phyloP scores from a whole-genome alignment of 2,888 invertebrate species.

The Cephus nigrinus region DNA sequence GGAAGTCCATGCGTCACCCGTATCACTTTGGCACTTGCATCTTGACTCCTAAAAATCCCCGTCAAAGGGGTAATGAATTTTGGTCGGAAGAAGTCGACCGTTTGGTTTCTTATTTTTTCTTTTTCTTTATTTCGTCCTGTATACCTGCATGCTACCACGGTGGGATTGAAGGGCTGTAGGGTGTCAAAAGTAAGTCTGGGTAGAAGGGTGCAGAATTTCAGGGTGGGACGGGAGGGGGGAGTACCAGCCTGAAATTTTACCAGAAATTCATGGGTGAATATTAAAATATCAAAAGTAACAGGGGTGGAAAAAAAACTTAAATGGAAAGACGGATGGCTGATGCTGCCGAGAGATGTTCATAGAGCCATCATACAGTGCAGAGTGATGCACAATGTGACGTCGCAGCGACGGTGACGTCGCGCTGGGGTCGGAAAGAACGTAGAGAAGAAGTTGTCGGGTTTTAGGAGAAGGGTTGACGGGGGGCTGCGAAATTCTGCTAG shows the following conservation, averaged over 20 bases:
- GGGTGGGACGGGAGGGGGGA: neutral
- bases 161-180: neutral
- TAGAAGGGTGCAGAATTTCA: constrained; percentile 1
- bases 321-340: constrained; percentile 32
- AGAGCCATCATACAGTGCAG: neutral
- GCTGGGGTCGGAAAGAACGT: neutral
- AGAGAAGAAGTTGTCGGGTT: neutral
- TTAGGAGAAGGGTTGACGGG: neutral
- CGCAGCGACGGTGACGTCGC: constrained; percentile 10
- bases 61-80: neutral
- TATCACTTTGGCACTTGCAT: neutral
- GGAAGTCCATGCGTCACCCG: neutral
- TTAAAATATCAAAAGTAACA: constrained; percentile 53
- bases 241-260: constrained; percentile 49
- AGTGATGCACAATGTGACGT: constrained; percentile 3
- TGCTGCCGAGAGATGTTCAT: constrained; percentile 5
- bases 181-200: neutral
- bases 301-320: constrained; percentile 16
- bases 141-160: neutral
- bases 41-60: neutral
- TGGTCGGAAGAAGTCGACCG: neutral
- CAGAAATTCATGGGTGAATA: constrained; percentile 48
- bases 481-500: neutral
- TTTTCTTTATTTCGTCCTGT: neutral
- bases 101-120: neutral